These are phyloP conservation scores for Conus canariensis DNA, from an alignment of 2,888 invertebrate genomes.

Conservation along the genomic window DNA sequence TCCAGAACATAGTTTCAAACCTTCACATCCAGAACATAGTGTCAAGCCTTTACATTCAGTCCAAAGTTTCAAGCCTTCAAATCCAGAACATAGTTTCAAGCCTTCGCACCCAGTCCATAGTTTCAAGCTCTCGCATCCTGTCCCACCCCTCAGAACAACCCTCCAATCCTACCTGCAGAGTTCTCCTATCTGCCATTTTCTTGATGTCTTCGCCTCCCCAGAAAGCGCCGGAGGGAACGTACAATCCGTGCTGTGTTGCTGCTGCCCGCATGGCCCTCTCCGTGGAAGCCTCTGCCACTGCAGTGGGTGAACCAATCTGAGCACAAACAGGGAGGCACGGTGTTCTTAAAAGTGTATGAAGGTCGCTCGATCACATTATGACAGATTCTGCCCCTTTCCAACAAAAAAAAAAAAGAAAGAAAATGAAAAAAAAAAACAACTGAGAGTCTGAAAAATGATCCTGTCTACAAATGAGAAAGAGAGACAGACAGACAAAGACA, in stretches of 20 bases:
- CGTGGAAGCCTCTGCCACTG: conserved; percentile 79
- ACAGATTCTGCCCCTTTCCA: too few relatives aligned
- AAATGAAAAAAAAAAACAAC: not conserved
- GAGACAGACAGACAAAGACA: not conserved
- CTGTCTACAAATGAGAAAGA: not conserved
- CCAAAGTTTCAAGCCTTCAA: too few relatives aligned
- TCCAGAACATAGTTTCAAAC: too few relatives aligned
- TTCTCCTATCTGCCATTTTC: conserved; percentile 53
- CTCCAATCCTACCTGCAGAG: conserved; percentile 43
- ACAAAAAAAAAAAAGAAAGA: too few relatives aligned
- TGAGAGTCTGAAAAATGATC: not conserved
- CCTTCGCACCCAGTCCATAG: too few relatives aligned
- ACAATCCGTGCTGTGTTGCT: conserved; percentile 71
- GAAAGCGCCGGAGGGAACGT: conserved; percentile 52
- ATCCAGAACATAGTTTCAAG: too few relatives aligned
- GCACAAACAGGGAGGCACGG: not conserved
- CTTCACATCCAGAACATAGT: too few relatives aligned
- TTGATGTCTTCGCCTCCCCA: conserved; percentile 54
- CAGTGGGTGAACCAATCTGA: conserved; percentile 82
- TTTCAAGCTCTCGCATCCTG: too few relatives aligned
- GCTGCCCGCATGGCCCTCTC: conserved; percentile 75
- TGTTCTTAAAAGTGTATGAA: not conserved
- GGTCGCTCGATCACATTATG: not conserved
- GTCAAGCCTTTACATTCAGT: too few relatives aligned
- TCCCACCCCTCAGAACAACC: too few relatives aligned